A percentile compares a stretch with the other conserved stretches of the same genome.
Evolutionary conservation across 2,888 invertebrate species (phyloP).

Genomic region (Anoplius nigerrimus): DNA sequence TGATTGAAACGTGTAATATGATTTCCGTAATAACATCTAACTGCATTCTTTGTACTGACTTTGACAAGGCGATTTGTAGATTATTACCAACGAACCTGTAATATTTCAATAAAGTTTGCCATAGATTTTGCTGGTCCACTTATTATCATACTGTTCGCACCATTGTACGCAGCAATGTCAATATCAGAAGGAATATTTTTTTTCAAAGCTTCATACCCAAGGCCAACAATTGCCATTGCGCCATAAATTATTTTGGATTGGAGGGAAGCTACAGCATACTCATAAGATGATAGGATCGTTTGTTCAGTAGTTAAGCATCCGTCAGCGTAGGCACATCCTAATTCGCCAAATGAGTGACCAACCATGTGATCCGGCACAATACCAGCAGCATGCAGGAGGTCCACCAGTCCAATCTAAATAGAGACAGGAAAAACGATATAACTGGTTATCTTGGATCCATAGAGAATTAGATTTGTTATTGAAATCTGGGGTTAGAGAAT

Average conservation of each 20-base stretch:
- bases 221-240: conserved; percentile 91
- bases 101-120: conserved; percentile 79
- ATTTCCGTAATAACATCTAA: not conserved
- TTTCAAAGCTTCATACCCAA: conserved; percentile 79
- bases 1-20: not conserved
- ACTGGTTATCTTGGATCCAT: not conserved
- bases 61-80: not conserved
- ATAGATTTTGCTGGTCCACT: conserved; percentile 87
- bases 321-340: conserved; percentile 96
- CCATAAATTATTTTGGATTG: conserved; percentile 77
- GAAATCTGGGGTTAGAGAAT: not conserved
- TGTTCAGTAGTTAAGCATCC: conserved; percentile 83
- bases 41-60: not conserved
- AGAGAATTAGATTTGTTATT: not conserved
- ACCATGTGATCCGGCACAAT: conserved; percentile 84
- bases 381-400: conserved; percentile 79
- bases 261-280: conserved; percentile 57
- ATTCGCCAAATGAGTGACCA: conserved; percentile 95
- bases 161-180: conserved; percentile 91
- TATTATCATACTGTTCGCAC: conserved; percentile 89
- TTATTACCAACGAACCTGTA: conserved; percentile 67
- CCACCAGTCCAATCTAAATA: conserved; percentile 80
- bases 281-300: conserved; percentile 61
- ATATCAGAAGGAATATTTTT: conserved; percentile 84
- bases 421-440: not conserved